Percentiles rank a stretch among this genome's conserved stretches.
Conservation (phyloP, 2,113 vertebrate genomes). For the Malurus melanocephalus region DNA sequence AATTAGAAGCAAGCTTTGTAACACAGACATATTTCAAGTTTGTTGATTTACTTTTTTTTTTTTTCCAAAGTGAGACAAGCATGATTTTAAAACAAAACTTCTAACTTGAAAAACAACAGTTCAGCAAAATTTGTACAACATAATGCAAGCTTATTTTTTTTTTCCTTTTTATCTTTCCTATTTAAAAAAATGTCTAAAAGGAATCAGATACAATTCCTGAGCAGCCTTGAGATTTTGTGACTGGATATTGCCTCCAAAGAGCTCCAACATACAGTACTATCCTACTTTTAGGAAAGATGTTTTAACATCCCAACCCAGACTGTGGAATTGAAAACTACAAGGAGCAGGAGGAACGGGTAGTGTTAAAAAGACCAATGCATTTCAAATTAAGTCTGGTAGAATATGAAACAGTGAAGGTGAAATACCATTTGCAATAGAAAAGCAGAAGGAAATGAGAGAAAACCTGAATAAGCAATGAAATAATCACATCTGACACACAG, state of each 20-base stretch:
- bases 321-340: not conserved
- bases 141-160: not conserved
- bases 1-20: not conserved
- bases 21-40: not conserved
- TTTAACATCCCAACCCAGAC: not conserved
- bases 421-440: not conserved
- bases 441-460: constrained; percentile 15
- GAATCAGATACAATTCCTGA: not conserved
- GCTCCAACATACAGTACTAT: not conserved
- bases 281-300: not conserved
- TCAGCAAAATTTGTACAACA: not conserved
- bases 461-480: not conserved
- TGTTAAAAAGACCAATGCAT: not conserved
- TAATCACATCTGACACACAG: constrained; percentile 13
- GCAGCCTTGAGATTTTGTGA: not conserved
- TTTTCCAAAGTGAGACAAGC: not conserved
- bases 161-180: not conserved
- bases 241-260: not conserved
- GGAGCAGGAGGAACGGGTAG: not conserved
- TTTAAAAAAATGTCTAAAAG: not conserved
- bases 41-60: not conserved
- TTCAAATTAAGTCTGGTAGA: constrained; percentile 7
- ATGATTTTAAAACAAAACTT: not conserved
- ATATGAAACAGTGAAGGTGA: constrained; percentile 4
- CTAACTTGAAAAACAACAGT: not conserved